Base-by-base conservation (phyloP, 2,113 vertebrate species). In the Pavo muticus region DNA sequence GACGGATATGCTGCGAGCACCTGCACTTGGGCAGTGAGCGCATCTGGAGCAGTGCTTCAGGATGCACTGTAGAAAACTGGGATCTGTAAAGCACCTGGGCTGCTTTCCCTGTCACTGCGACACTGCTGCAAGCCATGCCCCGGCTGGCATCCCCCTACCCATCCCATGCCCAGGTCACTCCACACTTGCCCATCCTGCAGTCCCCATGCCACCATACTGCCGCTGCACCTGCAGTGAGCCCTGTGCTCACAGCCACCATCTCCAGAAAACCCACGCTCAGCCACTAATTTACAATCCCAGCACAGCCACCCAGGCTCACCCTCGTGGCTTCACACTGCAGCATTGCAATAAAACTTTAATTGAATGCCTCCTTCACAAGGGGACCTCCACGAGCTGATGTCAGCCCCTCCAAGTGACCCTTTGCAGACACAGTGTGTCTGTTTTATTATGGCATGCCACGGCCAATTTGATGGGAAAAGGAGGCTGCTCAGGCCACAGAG, bases 41-140 rank as follows among this genome's bases (percentile, higher is more conserved):
- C 14, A 48, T 10, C 5, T 0, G 25, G 27, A 30, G 37, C 1
- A 3, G 2, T 20, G 3, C 29, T 15, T 9, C 0, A 6, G 60
- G 64, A 70, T 40, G 72, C 68, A 52, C 5, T 0, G 27, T 56
- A 81, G 76, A 52, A 88, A 70, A 7, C 56, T 0, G 2, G 80
- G 35, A 44, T 83, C 39, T 37, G 52, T 65, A 63, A 45, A 47
- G 18, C 0, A 0, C 11, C 3, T 20, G 35, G 25, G 8, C 23
- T 87, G 35, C 3, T 57, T 81, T 82, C 16, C 72, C 48, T 75
- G 10, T 83, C 54, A 32, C 16, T 14, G 0, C 0, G 2, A 24
- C 40, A 4, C 29, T 57, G 35, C 76, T 32, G 63, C 87, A 74
- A 74, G 12, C 48, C 61, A 40, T 4, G 6, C 32, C 59, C 8